Evolutionary conservation across 2,888 invertebrate species (phyloP), one percentile per base, ranked within the genome.

Genomic region (Frankliniella fusca): DNA sequence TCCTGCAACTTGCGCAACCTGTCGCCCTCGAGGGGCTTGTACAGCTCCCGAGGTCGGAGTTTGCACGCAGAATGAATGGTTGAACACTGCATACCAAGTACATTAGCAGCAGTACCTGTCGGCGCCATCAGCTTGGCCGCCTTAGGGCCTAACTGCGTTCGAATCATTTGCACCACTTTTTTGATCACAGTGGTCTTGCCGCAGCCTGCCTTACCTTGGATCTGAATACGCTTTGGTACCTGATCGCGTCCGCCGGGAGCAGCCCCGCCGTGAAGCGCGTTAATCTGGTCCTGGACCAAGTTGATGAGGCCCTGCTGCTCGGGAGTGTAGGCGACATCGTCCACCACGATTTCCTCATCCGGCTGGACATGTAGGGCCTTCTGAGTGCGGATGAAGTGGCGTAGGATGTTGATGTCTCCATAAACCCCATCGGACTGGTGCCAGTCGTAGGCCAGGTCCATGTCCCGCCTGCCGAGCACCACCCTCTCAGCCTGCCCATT

Each of bases 181-280:
- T 82, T 49, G 8, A 82, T 82, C 38, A 81, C 48, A 8, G 82
- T 82, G 48, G 81, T 82, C 81, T 82, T 82, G 48, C 82, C 81
- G 38, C 79, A 79, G 18, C 81, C 82, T 49, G 82, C 82, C 76
- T 82, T 82, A 5, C 82, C 82, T 80, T 80, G 82, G 12, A 82
- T 48, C 20, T 80, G 80, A 11, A 38, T 48, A 12, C 65, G 65
- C n/a, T 65, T 65, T 15, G n/a, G 20, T n/a, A 65, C 65, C 20
- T n/a, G n/a, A n/a, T n/a, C n/a, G n/a, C n/a, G n/a, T n/a, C n/a
- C n/a, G n/a, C n/a, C n/a, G n/a, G 65, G 65, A 9, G 50, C 10
- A 50, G 10, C 50, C 50, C 15, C 50, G 50, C 50, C 50, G 65
- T n/a, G 18, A 18, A 65, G 65, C n/a, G n/a, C 18, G 65, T n/a